These are phyloP conservation scores for Mythimna ferrago DNA, from an alignment of 2,888 invertebrate genomes.

Conservation along the genomic window DNA sequence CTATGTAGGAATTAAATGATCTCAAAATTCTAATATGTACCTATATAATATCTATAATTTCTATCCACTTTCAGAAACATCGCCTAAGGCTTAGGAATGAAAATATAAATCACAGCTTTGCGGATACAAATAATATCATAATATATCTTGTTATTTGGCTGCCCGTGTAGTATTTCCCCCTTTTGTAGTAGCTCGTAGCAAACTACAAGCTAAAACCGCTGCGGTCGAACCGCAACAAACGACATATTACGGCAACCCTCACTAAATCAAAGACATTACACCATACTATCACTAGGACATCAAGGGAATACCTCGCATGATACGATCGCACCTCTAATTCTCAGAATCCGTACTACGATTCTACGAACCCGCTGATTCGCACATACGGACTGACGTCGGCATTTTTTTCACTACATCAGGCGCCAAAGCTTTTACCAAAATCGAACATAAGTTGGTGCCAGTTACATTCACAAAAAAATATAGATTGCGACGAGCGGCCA, in stretches of 20 bases:
- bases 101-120: no score
- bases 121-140: no score
- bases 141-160: not conserved
- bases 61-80: no score
- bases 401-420: constrained; percentile 81
- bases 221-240: not conserved
- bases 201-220: not conserved
- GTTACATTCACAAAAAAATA: constrained; percentile 76
- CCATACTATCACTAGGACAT: constrained; percentile 25
- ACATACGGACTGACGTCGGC: constrained; percentile 74
- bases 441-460: constrained; percentile 70
- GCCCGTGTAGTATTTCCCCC: no score
- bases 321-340: constrained; percentile 73
- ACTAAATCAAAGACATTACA: constrained; percentile 17
- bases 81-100: no score
- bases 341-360: constrained; percentile 78
- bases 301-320: constrained; percentile 67
- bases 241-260: not conserved
- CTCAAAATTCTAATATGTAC: no score
- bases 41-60: no score
- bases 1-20: no score
- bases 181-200: no score
- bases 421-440: constrained; percentile 87
- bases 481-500: constrained; percentile 78
- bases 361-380: constrained; percentile 82